These are phyloP conservation scores for Podargus strigoides DNA, from an alignment of 2,797 vertebrate genomes.

Conservation along the genomic window DNA sequence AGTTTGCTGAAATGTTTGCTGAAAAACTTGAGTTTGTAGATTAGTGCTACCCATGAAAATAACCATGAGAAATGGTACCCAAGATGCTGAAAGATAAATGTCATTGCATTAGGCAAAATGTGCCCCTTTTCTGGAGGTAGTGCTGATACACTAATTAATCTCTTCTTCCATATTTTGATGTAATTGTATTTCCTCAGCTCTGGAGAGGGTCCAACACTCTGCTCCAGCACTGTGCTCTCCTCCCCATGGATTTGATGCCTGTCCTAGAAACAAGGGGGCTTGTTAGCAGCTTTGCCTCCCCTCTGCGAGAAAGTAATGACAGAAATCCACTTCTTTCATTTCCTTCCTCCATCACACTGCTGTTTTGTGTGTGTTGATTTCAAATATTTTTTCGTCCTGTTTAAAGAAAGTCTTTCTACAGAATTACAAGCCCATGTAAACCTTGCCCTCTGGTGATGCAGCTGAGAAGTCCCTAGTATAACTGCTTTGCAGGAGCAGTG, in stretches of 20 bases:
- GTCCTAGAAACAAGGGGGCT: background rate
- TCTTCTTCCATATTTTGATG: background rate
- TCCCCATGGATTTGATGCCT: background rate
- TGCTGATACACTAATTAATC: background rate
- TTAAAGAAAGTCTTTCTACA: background rate
- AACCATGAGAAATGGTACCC: background rate
- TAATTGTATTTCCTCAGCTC: background rate
- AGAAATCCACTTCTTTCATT: background rate
- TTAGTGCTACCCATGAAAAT: background rate
- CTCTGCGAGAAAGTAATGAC: accelerated
- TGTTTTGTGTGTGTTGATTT: background rate
- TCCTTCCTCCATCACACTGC: background rate
- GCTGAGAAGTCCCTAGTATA: background rate
- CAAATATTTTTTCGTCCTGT: background rate
- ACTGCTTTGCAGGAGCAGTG: accelerated
- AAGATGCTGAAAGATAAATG: background rate
- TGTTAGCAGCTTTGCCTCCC: background rate
- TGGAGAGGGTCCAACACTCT: background rate
- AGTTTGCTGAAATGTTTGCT: background rate
- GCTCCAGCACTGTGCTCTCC: background rate
- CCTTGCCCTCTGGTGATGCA: background rate
- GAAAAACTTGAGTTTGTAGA: background rate
- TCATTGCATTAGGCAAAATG: background rate
- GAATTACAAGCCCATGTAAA: accelerated
- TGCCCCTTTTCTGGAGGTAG: background rate